Evolutionary conservation across 2,888 invertebrate genomes (phyloP), one percentile per base, ranked within the genome.

Genomic region (Falcaria lacertinaria): DNA sequence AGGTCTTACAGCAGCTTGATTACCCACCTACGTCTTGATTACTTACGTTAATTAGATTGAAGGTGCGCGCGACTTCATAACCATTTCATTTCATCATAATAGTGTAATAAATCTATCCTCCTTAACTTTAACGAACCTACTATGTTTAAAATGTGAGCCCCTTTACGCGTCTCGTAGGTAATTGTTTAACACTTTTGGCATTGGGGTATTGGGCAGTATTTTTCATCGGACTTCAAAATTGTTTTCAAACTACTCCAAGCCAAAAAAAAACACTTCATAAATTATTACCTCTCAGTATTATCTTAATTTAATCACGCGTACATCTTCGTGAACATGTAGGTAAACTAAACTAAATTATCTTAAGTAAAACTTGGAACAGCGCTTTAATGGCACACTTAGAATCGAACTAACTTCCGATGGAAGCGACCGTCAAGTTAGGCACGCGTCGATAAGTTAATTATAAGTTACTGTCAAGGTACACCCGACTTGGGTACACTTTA

Each of bases 361-460:
- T 8, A 37, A 37, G 37, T 55, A 47, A 34, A 48, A 54, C 44
- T 43, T 48, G 35, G 44, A 51, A 48, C 48, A 48, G 50, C 48
- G 15, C 15, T 37, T 37, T 22, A 56, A 50, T 45, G 48, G 34
- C 8, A 32, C 41, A 38, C 37, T 43, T 57, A 52, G 47, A 51
- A 46, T 51, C 45, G 46, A 50, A 54, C 37, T 37, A 61, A 47
- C 52, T 57, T 47, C 48, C 51, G 50, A 52, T 50, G 47, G 41
- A 48, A 2, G 37, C 36, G 19, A 47, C 47, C 43, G 50, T 54
- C 50, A 53, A 54, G 48, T 52, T 51, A 40, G 39, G 44, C 42
- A 34, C 43, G 19, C 36, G 48, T 51, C 53, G 50, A 54, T 58
- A 59, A 61, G 42, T 53, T 57, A 56, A 59, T 61, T 57, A 52